phyloP scores from a whole-genome alignment of 2,113 vertebrate genomes.

The Dolichallabes microphthalmus region DNA sequence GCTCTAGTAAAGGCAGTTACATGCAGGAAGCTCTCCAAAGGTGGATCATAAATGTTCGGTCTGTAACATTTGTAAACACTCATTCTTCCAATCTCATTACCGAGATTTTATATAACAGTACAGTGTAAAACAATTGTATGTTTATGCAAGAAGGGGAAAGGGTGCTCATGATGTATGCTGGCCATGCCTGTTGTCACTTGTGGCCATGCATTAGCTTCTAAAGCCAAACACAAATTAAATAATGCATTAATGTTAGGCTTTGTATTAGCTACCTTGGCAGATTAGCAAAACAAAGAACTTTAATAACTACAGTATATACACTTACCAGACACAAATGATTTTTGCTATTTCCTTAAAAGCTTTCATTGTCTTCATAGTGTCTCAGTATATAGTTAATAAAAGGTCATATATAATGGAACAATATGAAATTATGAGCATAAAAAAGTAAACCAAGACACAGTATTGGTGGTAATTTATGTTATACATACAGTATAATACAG shows the following conservation, averaged over 20 bases:
- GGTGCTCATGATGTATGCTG: background rate
- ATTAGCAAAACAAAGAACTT: background rate
- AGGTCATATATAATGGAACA: background rate
- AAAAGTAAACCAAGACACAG: no score
- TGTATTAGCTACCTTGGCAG: background rate
- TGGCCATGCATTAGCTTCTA: background rate
- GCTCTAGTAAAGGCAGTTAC: constrained; percentile 11
- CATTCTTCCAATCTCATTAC: background rate
- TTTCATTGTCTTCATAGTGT: background rate
- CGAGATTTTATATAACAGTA: background rate
- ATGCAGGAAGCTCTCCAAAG: background rate
- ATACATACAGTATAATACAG: no score
- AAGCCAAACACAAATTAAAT: background rate
- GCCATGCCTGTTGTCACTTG: background rate
- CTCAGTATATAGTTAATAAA: background rate
- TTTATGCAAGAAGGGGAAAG: background rate
- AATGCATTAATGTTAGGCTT: background rate
- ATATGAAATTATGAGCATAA: no score
- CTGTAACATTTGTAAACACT: background rate
- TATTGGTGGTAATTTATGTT: no score
- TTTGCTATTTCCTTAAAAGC: background rate
- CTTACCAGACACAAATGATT: background rate
- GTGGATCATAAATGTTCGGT: constrained; percentile 3
- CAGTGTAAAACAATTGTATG: background rate
- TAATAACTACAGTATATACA: background rate